These are phyloP conservation scores for Orchesella cincta DNA, from an alignment of 1,140 invertebrate genomes.

Conservation along the genomic window DNA sequence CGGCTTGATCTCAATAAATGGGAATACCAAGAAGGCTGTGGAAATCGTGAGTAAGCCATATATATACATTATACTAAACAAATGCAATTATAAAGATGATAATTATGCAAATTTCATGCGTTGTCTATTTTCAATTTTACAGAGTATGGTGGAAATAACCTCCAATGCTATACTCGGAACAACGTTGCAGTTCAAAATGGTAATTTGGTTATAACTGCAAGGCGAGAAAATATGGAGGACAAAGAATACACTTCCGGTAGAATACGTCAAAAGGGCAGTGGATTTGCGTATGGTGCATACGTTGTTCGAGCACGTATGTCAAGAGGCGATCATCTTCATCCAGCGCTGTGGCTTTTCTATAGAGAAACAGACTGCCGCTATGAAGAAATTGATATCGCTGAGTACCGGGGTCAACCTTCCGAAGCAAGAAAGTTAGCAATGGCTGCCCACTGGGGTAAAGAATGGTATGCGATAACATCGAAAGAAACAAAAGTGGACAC, in stretches of 20 bases:
- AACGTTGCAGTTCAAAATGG: slow-evolving; percentile 41
- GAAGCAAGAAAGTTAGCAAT: slow-evolving; percentile 32
- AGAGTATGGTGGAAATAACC: slow-evolving; percentile 37
- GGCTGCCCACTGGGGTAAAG: slow-evolving; percentile 38
- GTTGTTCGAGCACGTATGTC: slow-evolving; percentile 37
- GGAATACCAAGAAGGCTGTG: slow-evolving; percentile 46
- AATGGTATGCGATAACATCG: slow-evolving; percentile 36
- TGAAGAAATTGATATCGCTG: slow-evolving; percentile 48
- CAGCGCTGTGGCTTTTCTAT: slow-evolving; percentile 33
- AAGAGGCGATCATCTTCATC: slow-evolving; percentile 46
- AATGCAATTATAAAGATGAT: background rate
- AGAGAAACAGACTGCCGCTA: slow-evolving; percentile 34
- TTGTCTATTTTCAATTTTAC: background rate
- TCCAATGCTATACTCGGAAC: slow-evolving; percentile 41
- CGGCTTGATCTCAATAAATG: slow-evolving; percentile 47
- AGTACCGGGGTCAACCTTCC: slow-evolving; percentile 39
- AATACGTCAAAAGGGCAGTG: slow-evolving; percentile 19
- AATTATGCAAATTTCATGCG: no score
- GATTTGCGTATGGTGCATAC: slow-evolving; percentile 40
- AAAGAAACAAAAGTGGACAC: slow-evolving; percentile 22
- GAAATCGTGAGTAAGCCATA: no score
- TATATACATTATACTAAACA: no score
- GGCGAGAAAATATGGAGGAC: slow-evolving; percentile 29
- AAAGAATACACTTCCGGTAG: slow-evolving; percentile 48
- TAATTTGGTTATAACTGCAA: slow-evolving; percentile 31